Base-by-base conservation (phyloP, 2,113 vertebrate genomes). In the Chaenogobius annularis region DNA sequence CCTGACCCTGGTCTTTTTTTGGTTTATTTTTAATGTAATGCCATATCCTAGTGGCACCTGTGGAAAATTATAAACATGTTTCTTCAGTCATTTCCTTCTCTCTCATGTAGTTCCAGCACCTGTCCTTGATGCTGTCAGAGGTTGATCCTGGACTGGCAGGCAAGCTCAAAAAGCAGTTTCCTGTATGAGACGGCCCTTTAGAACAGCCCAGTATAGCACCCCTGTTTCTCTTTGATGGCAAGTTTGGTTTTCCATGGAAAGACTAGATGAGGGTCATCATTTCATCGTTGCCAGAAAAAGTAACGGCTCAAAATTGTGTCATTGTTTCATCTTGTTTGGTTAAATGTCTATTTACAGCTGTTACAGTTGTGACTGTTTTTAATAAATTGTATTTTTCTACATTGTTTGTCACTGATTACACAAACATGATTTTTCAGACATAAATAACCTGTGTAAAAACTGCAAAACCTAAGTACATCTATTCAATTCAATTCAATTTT, bases 71-170 rank as follows among this genome's bases (percentile, higher is more conserved):
- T 82, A 81, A 89, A 81, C 0, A 17, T 76, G 40, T 86, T 85
- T 89, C 77, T 80, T 80, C 31, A 61, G 20, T 56, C 71, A 48
- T 7, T 50, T 64, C 58, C 78, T 48, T 46, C 74, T 63, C 26
- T 31, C 68, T 72, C 75, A 72, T 87, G n/a, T 73, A 99, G 97
- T 94, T 97, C 78, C 86, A 95, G 84, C 93, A 91, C 84, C 94
- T 99, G 70, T 85, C 95, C 46, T 84, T 85, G 77, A 80, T 94
- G 23, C 83, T 99, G 72, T 92, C 83, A 50, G 93, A 96, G 77
- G 88, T 93, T 79, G 93, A 97, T 85, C 93, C 93, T 63, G 79
- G 86, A 2, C 84, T 97, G 84, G 95, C 95, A 84, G 93, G 91
- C 52, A 76, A 84, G 64, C 82, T 98, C 76, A 92, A 92, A 68